Evolutionary conservation across 2,113 vertebrate species (phyloP), one percentile per base, ranked within the genome.

Genomic region (Malurus melanocephalus): DNA sequence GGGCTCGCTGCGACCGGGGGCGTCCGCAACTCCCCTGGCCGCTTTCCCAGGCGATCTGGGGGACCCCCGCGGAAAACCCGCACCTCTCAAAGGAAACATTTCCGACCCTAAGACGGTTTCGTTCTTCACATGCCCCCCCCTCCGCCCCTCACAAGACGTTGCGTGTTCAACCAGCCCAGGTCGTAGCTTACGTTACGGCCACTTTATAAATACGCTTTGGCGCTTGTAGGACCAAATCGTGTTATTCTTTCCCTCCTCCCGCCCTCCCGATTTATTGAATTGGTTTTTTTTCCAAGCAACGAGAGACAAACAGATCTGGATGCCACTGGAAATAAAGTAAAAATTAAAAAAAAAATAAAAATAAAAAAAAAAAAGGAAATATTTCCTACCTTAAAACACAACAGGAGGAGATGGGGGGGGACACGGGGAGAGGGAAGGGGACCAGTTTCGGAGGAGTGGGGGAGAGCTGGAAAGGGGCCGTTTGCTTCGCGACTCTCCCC

Each of bases 331-430:
- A 95, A 94, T 42, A 90, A 95, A 96, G 90, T 92, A 89, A 95
- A 91, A 91, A 94, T 87, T 87, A 93, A 95, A 94, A 90, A 76
- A 55, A 55, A 74, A 64, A 76, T 55, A 92, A 85, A 88, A 24
- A 87, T 87, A 92, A 85, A 88, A 24, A 87, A 87, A 40, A 64
- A 83, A 56, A 10, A 64, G 4, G 27, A 77, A 96, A 83, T 90
- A 78, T 81, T 95, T 97, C 98, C 98, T 98, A 98, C 98, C 98
- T 98, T 98, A 87, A 96, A 95, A 96, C 90, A 96, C 84, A 96
- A 92, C 56, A 96, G 95, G 95, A 95, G 96, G 96, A 96, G 94
- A 96, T 83, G 80, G 85, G 46, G 73, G 32, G 77, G 51, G 48
- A n/a, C 61, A 75, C 66, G 69, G 71, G 81, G 94, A 90, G 81